Percentiles rank a stretch among this genome's conserved stretches.
Evolutionary conservation across 2,888 invertebrate species (phyloP).

Genomic region (Acronicta alni): DNA sequence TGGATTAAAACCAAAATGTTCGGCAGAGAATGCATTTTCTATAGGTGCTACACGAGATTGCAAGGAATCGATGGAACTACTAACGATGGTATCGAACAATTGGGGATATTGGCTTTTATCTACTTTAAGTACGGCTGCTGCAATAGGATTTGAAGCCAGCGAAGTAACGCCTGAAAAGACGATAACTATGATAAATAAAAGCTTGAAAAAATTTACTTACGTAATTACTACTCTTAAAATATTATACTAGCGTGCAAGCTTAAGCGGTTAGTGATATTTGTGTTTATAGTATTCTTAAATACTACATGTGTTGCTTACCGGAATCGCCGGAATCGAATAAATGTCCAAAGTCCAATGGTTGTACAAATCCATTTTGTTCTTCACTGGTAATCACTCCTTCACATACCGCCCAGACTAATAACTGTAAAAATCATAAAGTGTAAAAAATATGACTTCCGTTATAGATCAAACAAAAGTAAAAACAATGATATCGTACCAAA

Average conservation of each 20-base stretch:
- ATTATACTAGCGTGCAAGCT: conserved; percentile 56
- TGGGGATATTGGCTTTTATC: conserved; percentile 85
- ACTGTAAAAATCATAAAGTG: conserved; percentile 71
- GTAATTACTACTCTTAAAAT: conserved; percentile 44
- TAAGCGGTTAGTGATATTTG: conserved; percentile 47
- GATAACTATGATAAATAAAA: conserved; percentile 55
- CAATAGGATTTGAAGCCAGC: conserved; percentile 82
- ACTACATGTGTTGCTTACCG: conserved; percentile 65
- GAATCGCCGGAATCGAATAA: conserved; percentile 83
- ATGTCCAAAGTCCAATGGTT: conserved; percentile 88
- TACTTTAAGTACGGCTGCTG: conserved; percentile 80
- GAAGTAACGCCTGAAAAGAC: conserved; percentile 83
- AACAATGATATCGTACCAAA: conserved; percentile 74
- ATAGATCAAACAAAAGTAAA: conserved; percentile 18
- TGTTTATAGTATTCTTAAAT: conserved; percentile 7
- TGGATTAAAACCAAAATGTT: conserved; percentile 85
- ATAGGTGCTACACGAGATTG: conserved; percentile 79
- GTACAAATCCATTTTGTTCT: conserved; percentile 83
- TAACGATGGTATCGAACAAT: conserved; percentile 83
- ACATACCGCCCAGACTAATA: conserved; percentile 81
- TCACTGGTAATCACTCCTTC: conserved; percentile 75
- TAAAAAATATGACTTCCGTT: background rate
- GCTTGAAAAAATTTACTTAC: too few relatives aligned
- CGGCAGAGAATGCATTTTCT: conserved; percentile 80
- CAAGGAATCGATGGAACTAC: conserved; percentile 85